Conservation (phyloP, 2,888 invertebrate species). For the Taenaris catops region DNA sequence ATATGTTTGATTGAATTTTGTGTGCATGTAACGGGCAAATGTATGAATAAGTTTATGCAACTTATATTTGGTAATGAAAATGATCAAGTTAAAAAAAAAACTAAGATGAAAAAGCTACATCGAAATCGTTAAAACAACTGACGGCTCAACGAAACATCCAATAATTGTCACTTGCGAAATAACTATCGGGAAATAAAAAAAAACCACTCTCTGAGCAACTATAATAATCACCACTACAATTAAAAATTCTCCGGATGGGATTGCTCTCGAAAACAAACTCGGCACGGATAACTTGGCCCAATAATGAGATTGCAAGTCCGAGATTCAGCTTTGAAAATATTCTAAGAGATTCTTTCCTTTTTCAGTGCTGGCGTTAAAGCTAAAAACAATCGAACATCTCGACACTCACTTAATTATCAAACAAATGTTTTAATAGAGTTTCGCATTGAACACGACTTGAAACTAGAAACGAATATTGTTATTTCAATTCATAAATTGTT, state of each 20-base stretch:
- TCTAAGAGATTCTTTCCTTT: conserved; percentile 20
- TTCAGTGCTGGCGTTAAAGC: conserved; percentile 54
- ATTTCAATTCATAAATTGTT: too few relatives aligned
- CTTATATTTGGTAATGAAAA: too few relatives aligned
- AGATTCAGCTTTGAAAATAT: conserved; percentile 38
- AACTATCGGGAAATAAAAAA: conserved; percentile 7
- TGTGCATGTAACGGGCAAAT: too few relatives aligned
- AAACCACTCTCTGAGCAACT: conserved; percentile 19
- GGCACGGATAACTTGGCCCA: conserved; percentile 26
- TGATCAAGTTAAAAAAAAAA: too few relatives aligned
- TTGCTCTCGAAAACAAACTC: conserved; percentile 27
- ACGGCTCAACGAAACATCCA: conserved; percentile 2
- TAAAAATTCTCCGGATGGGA: conserved; percentile 26
- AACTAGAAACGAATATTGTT: too few relatives aligned
- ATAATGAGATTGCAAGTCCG: conserved; percentile 27
- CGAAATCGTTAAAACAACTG: conserved; percentile 4
- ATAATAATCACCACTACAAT: conserved; percentile 30
- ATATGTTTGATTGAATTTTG: too few relatives aligned
- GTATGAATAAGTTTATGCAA: too few relatives aligned
- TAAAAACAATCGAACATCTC: conserved; percentile 53
- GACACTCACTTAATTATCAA: conserved; percentile 60
- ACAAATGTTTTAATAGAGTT: conserved; percentile 40
- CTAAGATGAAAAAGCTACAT: too few relatives aligned
- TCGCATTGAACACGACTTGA: conserved; percentile 30
- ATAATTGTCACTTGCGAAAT: background rate